Evolutionary conservation across 2,888 invertebrate species (phyloP), one percentile per base, ranked within the genome.

Genomic region (Drosophila mimica): DNA sequence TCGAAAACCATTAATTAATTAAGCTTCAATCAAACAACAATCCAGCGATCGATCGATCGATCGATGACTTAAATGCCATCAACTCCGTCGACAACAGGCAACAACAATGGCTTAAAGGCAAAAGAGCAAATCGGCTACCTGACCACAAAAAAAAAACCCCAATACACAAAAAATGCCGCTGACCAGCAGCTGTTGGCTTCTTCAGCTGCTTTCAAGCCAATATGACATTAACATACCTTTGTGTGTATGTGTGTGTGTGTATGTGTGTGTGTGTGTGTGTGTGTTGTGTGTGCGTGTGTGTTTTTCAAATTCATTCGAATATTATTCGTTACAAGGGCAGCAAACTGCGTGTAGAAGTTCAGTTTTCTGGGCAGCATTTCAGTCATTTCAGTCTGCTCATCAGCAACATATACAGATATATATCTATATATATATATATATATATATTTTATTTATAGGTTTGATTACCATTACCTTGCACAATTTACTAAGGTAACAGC

Each of bases 241-340:
- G 60, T 60, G 28, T 38, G 30, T 51, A 17, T 49, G 53, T 70
- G 43, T 70, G 51, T 61, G 60, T 57, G 25, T 25, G 25, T 28
- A n/a, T 43, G 43, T 59, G 30, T 8, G 17, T 61, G 58, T 51
- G 52, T 70, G 36, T 77, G 52, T 68, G 65, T 60, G 20, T 46
- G 46, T 33, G 1, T n/a, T 59, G 56, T 54, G 57, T 65, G 38
- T 4, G 31, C 49, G 56, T 52, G 57, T 65, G 34, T 81, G 38
- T 67, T 65, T 60, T 60, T 62, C 48, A 68, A 68, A 70, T 65
- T 56, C 58, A 48, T 69, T 63, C 54, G 52, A 67, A 65, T 75
- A 88, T 82, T 75, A 90, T 85, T 90, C 79, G 86, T 81, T 87
- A 87, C 86, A 87, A 87, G 86, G 86, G 87, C 86, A 89, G 40